Conservation (phyloP, 1,140 invertebrate genomes). For the Chymomyza costata region DNA sequence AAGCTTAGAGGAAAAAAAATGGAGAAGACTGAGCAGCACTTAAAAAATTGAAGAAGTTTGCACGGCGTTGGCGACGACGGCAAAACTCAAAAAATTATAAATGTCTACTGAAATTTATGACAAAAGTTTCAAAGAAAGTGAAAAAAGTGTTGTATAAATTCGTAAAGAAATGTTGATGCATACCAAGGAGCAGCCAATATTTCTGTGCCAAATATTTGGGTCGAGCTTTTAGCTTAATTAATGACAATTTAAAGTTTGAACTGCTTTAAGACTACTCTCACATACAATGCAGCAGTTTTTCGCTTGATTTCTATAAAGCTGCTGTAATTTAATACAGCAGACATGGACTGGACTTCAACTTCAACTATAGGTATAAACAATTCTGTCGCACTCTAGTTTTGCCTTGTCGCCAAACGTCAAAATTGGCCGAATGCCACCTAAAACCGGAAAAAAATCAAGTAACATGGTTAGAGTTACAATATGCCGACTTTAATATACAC, state of each 20-base stretch:
- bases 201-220: background rate
- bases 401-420: slow-evolving; percentile 1
- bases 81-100: slow-evolving; percentile 25
- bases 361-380: too few species aligned
- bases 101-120: slow-evolving; percentile 57
- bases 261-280: slow-evolving; percentile 1
- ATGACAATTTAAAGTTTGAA: slow-evolving; percentile 15
- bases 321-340: too few species aligned
- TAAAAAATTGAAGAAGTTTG: slow-evolving; percentile 36
- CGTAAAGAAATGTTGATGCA: too few species aligned
- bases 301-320: slow-evolving; percentile 2
- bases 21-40: slow-evolving; percentile 18
- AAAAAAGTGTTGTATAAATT: too few species aligned
- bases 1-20: slow-evolving; percentile 1
- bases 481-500: too few species aligned
- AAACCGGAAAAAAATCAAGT: too few species aligned
- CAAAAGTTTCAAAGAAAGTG: slow-evolving; percentile 24
- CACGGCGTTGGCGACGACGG: too few species aligned
- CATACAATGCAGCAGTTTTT: background rate
- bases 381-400: background rate
- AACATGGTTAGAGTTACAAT: too few species aligned
- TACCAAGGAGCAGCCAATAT: too few species aligned
- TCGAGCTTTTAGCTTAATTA: slow-evolving; percentile 35
- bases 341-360: too few species aligned
- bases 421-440: too few species aligned